Evolutionary conservation across 1,140 invertebrate genomes (phyloP).

Genomic region (Leucophenga varia): DNA sequence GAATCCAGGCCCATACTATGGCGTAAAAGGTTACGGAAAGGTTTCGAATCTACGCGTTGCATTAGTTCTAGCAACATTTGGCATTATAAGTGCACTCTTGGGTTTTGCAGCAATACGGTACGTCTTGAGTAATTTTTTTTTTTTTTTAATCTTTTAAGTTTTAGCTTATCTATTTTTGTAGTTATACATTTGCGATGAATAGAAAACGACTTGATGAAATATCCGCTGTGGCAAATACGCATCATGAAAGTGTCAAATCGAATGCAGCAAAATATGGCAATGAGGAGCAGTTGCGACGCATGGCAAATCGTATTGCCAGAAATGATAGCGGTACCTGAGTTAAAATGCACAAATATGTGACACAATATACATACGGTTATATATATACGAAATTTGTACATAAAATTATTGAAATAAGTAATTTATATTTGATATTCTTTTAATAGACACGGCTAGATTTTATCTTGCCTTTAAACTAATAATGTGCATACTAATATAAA

Average conservation of each 20-base stretch:
- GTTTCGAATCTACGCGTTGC: slow-evolving; percentile 63
- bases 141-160: background rate
- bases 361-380: no score
- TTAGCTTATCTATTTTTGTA: slow-evolving; percentile 28
- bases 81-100: slow-evolving; percentile 59
- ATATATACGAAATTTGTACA: no score
- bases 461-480: no score
- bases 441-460: no score
- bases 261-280: slow-evolving; percentile 60
- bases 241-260: slow-evolving; percentile 57
- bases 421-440: no score
- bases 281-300: slow-evolving; percentile 56
- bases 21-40: slow-evolving; percentile 60
- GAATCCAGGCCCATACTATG: slow-evolving; percentile 61
- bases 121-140: slow-evolving; percentile 4
- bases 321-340: no score
- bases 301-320: slow-evolving; percentile 37
- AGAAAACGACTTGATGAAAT: slow-evolving; percentile 55
- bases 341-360: no score
- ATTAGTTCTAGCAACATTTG: slow-evolving; percentile 58
- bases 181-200: slow-evolving; percentile 57
- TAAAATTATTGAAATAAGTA: no score
- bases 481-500: no score
- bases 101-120: slow-evolving; percentile 63
- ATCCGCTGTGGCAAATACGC: slow-evolving; percentile 56